A percentile compares a stretch with the other conserved stretches of the same genome.
phyloP scores from a whole-genome alignment of 2,797 vertebrate species.

The Poecile montanus region DNA sequence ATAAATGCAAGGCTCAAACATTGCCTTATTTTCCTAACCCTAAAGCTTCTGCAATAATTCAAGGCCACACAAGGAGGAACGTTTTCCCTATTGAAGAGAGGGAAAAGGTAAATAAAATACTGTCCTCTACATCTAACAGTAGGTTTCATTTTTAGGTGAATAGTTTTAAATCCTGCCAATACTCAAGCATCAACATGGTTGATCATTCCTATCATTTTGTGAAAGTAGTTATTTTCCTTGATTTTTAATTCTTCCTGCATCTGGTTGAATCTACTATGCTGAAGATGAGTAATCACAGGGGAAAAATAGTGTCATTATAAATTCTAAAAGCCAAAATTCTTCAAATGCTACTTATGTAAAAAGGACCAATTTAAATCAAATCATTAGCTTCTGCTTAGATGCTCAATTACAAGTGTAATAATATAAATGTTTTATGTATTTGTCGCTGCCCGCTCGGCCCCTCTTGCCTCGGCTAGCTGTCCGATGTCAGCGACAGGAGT shows the following conservation, averaged over 20 bases:
- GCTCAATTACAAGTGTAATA: constrained; percentile 27
- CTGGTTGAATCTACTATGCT: not conserved
- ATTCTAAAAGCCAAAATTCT: not conserved
- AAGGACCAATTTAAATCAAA: constrained; percentile 27
- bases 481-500: too few relatives aligned
- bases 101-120: not conserved
- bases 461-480: too few relatives aligned
- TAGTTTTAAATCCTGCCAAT: not conserved
- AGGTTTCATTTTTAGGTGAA: not conserved
- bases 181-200: not conserved
- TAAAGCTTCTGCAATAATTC: not conserved
- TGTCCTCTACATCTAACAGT: not conserved
- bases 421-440: constrained; percentile 19
- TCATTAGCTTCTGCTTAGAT: constrained; percentile 17
- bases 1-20: not conserved
- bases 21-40: not conserved
- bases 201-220: not conserved
- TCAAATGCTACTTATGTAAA: constrained; percentile 28
- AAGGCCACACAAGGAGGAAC: not conserved
- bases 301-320: constrained; percentile 22
- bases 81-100: not conserved
- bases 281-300: constrained; percentile 28
- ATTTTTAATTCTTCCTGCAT: constrained; percentile 22
- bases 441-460: too few relatives aligned
- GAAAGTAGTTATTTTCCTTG: constrained; percentile 30